Evolutionary conservation across 2,888 invertebrate genomes (phyloP).

Genomic region (Pinctada fucata): DNA sequence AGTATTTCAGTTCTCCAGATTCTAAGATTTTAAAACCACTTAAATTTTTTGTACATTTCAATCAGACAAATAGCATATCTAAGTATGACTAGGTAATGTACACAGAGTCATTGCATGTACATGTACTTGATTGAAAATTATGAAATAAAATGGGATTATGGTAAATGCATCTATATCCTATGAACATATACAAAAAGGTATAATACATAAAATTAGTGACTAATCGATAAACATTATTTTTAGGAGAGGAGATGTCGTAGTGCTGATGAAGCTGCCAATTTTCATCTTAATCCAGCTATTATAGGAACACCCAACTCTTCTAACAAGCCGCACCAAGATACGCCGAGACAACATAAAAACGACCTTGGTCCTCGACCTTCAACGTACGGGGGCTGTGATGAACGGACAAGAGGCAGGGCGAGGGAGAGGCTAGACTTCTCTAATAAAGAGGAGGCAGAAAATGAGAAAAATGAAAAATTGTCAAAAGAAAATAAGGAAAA

Average conservation of each 20-base stretch:
- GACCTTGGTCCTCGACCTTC: constrained; percentile 40
- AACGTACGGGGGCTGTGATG: constrained; percentile 39
- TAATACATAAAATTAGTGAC: no score
- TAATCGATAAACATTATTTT: not conserved
- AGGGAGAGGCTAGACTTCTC: constrained; percentile 64
- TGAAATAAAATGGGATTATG: no score
- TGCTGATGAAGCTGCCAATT: constrained; percentile 46
- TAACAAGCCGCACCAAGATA: not conserved
- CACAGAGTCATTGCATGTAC: no score
- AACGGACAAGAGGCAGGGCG: constrained; percentile 55
- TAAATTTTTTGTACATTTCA: no score
- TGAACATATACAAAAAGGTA: no score
- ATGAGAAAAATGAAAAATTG: constrained; percentile 33
- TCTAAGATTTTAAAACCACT: no score
- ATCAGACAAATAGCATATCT: no score
- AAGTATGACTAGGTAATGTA: no score
- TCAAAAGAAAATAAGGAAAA: constrained; percentile 64
- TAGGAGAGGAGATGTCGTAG: constrained; percentile 48
- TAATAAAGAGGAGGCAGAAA: constrained; percentile 52
- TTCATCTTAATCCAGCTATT: constrained; percentile 21
- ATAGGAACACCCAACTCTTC: constrained; percentile 33
- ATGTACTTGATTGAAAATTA: no score
- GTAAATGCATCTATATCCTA: no score
- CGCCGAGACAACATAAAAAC: constrained; percentile 15
- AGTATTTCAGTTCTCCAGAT: no score